phyloP scores from a whole-genome alignment of 2,888 invertebrate species.

The Nemapogon koenigi region DNA sequence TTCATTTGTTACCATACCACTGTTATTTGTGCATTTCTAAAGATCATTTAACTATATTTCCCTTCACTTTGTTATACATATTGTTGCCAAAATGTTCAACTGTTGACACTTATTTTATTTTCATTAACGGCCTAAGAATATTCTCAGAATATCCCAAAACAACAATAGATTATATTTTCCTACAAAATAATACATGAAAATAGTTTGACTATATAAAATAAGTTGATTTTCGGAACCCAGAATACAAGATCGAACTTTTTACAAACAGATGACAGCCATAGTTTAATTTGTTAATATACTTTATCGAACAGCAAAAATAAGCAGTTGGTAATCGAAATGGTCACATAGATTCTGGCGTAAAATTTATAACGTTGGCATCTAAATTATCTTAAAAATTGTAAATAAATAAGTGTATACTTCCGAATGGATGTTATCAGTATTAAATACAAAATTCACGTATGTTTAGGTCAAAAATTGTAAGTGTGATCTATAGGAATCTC shows the following conservation, averaged over 20 bases:
- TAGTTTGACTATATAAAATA: slow-evolving; percentile 38
- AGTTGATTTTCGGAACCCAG: slow-evolving; percentile 61
- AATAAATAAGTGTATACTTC: slow-evolving; percentile 34
- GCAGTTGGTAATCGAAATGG: slow-evolving; percentile 58
- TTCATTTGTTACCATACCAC: background rate
- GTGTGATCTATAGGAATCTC: slow-evolving; percentile 58
- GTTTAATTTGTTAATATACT: slow-evolving; percentile 31
- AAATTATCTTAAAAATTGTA: slow-evolving; percentile 37
- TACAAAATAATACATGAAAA: slow-evolving; percentile 45
- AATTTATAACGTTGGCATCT: slow-evolving; percentile 53
- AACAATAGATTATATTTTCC: slow-evolving; percentile 62
- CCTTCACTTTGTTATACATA: no score
- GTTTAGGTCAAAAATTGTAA: slow-evolving; percentile 62
- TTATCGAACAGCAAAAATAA: no score
- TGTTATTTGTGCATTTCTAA: no score
- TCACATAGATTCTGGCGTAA: slow-evolving; percentile 56
- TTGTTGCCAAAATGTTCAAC: no score
- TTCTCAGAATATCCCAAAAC: slow-evolving; percentile 27
- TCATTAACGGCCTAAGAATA: slow-evolving; percentile 17
- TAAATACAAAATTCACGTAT: slow-evolving; percentile 59
- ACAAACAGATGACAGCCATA: slow-evolving; percentile 42
- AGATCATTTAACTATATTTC: no score
- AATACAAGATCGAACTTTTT: slow-evolving; percentile 65
- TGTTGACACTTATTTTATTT: no score
- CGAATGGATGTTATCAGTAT: slow-evolving; percentile 46